Percentiles rank a stretch among this genome's conserved stretches.
Evolutionary conservation across 23 tunicate species (phyloP).

Genomic region (Trididemnum nubilum): DNA sequence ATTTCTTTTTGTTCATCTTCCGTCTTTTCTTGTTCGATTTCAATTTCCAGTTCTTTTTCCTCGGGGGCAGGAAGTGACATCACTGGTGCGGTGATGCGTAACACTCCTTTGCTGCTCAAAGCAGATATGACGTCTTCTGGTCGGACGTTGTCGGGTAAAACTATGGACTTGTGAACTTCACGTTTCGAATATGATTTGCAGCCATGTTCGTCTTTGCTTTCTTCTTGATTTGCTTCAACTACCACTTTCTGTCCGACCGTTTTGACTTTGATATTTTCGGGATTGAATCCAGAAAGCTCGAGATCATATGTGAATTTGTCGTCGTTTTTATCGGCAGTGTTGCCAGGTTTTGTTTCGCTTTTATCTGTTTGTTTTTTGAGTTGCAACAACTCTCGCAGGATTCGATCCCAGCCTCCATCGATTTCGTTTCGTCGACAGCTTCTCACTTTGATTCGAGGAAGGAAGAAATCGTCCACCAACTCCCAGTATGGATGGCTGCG

Average conservation of each 20-base stretch:
- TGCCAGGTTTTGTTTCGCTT: slow-evolving; percentile 5
- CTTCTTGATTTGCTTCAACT: slow-evolving; percentile 44
- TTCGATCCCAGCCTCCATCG: neutral
- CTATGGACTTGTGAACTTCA: slow-evolving; percentile 42
- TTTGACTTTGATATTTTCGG: slow-evolving; percentile 35
- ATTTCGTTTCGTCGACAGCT: neutral
- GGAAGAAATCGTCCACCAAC: neutral
- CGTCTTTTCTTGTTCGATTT: slow-evolving; percentile 4
- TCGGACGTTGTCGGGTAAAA: slow-evolving; percentile 53
- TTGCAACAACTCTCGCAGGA: neutral
- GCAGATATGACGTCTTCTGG: slow-evolving; percentile 49
- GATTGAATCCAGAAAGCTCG: slow-evolving; percentile 18
- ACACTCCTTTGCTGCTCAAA: slow-evolving; percentile 32
- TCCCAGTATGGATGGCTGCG: neutral
- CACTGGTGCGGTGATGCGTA: slow-evolving; percentile 64
- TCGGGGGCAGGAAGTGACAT: slow-evolving; percentile 29
- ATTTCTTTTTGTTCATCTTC: neutral
- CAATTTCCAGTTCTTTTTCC: slow-evolving; percentile 28
- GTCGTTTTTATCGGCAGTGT: neutral
- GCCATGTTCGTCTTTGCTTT: slow-evolving; percentile 23
- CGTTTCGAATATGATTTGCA: slow-evolving; percentile 16
- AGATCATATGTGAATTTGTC: neutral
- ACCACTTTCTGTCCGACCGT: slow-evolving; percentile 51
- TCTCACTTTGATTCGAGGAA: neutral
- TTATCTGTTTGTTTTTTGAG: neutral